Evolutionary conservation across 2,113 vertebrate genomes (phyloP), one percentile per base, ranked within the genome.

Genomic region (Empidonax traillii): DNA sequence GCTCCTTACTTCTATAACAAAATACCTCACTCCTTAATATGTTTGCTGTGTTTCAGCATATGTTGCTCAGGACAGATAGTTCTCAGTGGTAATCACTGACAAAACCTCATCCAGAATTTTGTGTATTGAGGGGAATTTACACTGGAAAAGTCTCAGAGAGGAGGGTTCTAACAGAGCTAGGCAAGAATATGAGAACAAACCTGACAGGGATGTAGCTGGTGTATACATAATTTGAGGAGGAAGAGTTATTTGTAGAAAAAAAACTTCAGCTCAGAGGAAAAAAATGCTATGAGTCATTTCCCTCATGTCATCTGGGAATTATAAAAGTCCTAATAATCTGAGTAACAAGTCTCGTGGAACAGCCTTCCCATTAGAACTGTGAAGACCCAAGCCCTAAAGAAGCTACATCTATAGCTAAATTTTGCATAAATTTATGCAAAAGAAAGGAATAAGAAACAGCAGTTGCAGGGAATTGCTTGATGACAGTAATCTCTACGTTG

Each of bases 11-110:
- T 56, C 21, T 43, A 0, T 12, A 55, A 44, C 27, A 37, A 75
- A 75, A 55, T 18, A 33, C 2, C 3, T 52, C 56, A 14, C 17
- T 89, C 47, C 18, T 46, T 39, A 11, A 3, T 44, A 10, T 12
- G 12, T 79, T 67, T 61, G 16, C 9, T 82, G 9, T 85, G 12
- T 61, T 63, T 33, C 51, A 82, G 31, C 11, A 8, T 14, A 15
- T 8, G 8, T 37, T 49, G 27, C 3, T 82, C 25, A 7, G 30
- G 24, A 72, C 31, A 44, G 31, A 39, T 6, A 23, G 2, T 51
- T 87, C 86, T 62, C 8, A n/a, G 16, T 10, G 5, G 14, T 37
- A 67, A 65, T 12, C 9, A 37, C 9, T 0, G 0, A n/a, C 20
- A 25, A 84, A 80, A 74, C 8, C 12, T 71, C 3, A 1, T 33